phyloP scores from a whole-genome alignment of 2,888 invertebrate species.

The Idaea biselata region DNA sequence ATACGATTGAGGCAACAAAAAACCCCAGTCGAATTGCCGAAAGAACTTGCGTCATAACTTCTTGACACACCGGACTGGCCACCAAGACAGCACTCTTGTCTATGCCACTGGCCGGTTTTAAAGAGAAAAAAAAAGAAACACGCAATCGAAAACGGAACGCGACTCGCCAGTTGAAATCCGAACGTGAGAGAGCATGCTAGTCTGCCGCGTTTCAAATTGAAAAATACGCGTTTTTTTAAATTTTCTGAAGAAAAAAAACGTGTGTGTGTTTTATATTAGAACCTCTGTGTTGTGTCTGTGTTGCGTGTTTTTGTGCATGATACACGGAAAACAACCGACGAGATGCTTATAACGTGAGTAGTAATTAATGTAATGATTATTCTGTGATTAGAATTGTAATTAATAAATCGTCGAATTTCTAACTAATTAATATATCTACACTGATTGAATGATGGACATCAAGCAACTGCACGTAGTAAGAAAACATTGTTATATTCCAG shows the following conservation, averaged over 20 bases:
- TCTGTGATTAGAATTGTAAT: conserved; percentile 45
- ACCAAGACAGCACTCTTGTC: conserved; percentile 31
- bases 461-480: no score
- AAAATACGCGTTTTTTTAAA: conserved; percentile 63
- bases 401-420: conserved; percentile 33
- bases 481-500: no score
- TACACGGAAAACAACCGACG: conserved; percentile 56
- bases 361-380: conserved; percentile 31
- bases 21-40: conserved; percentile 61
- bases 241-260: conserved; percentile 44
- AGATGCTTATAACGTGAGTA: conserved; percentile 77
- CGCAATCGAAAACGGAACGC: conserved; percentile 48
- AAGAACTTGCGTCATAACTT: conserved; percentile 71
- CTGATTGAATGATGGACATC: neutral
- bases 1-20: conserved; percentile 53
- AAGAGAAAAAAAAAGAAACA: conserved; percentile 49
- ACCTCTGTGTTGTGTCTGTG: conserved; percentile 55
- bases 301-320: conserved; percentile 61
- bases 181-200: conserved; percentile 57
- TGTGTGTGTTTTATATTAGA: conserved; percentile 42
- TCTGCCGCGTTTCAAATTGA: conserved; percentile 39
- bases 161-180: conserved; percentile 50
- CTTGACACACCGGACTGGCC: conserved; percentile 61
- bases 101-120: conserved; percentile 39
- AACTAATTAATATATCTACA: conserved; percentile 10